Conservation (phyloP, 2,113 vertebrate species). For the Xenotilapia caudafasciata region DNA sequence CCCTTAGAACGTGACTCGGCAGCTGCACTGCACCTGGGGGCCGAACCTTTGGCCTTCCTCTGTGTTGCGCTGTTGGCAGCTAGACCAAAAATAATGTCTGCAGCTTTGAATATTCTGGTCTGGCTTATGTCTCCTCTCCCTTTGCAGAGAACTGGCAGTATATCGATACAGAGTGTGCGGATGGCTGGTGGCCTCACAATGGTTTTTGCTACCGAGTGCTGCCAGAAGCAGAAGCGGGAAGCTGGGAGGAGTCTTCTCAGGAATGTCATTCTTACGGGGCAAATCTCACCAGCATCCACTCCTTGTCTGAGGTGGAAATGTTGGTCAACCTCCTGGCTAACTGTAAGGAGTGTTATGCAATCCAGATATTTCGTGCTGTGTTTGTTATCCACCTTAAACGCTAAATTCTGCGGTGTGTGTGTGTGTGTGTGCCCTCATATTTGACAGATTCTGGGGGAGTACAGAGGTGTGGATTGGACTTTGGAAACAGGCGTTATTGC, state of each 20-base stretch:
- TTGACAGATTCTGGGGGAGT: constrained; percentile 68
- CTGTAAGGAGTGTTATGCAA: constrained; percentile 66
- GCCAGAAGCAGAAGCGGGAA: constrained; percentile 68
- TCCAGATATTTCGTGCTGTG: neutral
- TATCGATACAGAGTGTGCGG: constrained; percentile 73
- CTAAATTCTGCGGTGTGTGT: neutral
- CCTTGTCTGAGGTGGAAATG: constrained; percentile 82
- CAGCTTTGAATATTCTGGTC: neutral
- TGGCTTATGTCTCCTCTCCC: neutral
- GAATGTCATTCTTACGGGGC: constrained; percentile 73
- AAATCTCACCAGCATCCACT: constrained; percentile 75
- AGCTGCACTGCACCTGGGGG: constrained; percentile 49
- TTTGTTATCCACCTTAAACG: neutral
- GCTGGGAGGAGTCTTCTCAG: constrained; percentile 76
- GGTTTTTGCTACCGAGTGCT: constrained; percentile 81
- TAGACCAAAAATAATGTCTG: constrained; percentile 34
- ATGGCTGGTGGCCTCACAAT: constrained; percentile 82
- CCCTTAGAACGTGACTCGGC: neutral
- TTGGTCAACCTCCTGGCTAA: constrained; percentile 72
- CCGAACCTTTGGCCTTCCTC: constrained; percentile 19
- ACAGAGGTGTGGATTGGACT: constrained; percentile 87
- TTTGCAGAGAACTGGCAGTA: constrained; percentile 83
- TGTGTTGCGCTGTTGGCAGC: neutral
- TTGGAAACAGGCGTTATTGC: constrained; percentile 58
- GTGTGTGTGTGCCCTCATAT: neutral